phyloP scores from a whole-genome alignment of 2,888 invertebrate genomes.

The Caenorhabditis angaria region DNA sequence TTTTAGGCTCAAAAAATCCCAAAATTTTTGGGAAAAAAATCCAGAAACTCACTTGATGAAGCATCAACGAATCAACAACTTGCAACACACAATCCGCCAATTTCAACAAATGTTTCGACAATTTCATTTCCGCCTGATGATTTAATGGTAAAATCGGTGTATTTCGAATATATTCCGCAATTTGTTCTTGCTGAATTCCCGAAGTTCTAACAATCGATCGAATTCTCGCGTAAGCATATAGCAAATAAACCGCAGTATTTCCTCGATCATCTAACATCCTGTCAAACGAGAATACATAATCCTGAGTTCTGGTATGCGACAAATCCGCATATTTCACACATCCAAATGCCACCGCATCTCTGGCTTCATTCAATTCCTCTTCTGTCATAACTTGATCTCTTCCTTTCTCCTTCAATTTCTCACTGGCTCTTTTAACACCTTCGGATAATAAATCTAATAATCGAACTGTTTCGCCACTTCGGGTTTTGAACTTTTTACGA shows the following conservation, averaged over 20 bases:
- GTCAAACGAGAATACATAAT: constrained; percentile 97
- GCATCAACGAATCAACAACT: constrained; percentile 78
- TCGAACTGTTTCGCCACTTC: constrained; percentile 93
- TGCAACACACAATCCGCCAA: constrained; percentile 88
- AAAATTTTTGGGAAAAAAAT: no score
- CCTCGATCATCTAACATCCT: constrained; percentile 99
- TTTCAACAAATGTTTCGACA: constrained; percentile 84
- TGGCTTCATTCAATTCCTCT: constrained; percentile 60
- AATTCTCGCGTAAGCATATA: constrained; percentile 93
- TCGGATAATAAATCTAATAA: constrained; percentile 89
- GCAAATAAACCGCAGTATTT: constrained; percentile 95
- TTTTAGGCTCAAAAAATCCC: no score
- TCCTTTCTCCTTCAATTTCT: constrained; percentile 74
- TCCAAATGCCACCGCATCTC: constrained; percentile 89
- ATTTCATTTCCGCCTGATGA: constrained; percentile 92
- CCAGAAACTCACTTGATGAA: constrained; percentile 72
- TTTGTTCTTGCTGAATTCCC: constrained; percentile 72
- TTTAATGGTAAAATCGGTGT: constrained; percentile 77
- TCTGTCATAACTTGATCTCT: constrained; percentile 71
- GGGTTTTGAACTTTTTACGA: constrained; percentile 95
- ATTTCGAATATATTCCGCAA: constrained; percentile 78
- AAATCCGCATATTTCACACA: constrained; percentile 98
- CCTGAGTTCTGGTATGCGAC: constrained; percentile 87
- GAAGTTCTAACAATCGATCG: constrained; percentile 76
- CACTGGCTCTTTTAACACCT: constrained; percentile 76